These are phyloP conservation scores for Scaeva pyrastri DNA, from an alignment of 2,888 invertebrate genomes.

Conservation along the genomic window DNA sequence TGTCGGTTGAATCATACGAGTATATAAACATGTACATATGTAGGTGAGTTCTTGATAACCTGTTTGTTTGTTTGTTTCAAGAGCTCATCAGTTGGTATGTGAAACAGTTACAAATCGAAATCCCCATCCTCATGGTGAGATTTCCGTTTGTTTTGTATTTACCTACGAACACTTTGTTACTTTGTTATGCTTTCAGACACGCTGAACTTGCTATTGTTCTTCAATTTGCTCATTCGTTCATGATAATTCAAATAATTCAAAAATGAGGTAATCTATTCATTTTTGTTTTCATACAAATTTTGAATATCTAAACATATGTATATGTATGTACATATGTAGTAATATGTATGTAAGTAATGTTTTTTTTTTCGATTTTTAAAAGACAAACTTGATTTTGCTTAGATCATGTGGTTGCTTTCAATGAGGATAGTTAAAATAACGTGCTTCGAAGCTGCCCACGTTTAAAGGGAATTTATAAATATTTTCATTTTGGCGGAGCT, in stretches of 20 bases:
- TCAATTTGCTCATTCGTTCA: background rate
- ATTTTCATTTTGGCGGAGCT: no score
- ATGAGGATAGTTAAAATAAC: background rate
- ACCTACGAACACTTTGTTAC: background rate
- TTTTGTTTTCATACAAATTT: background rate
- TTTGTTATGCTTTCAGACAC: background rate
- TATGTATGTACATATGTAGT: no score
- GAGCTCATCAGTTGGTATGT: background rate
- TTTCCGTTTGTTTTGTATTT: background rate
- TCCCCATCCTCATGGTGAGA: background rate
- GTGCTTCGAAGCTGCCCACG: background rate
- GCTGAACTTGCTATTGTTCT: background rate
- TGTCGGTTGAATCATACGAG: background rate
- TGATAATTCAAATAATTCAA: background rate
- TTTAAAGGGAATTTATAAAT: no score
- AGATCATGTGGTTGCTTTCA: background rate
- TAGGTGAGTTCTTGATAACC: background rate
- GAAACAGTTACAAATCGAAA: background rate
- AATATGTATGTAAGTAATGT: background rate
- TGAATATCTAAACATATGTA: no score
- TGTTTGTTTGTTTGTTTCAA: background rate
- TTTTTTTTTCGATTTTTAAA: background rate
- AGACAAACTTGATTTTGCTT: background rate
- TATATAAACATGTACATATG: no score
- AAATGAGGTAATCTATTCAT: slow-evolving; percentile 13